Evolutionary conservation across 2,797 vertebrate genomes (phyloP), one percentile per base, ranked within the genome.

Genomic region (Galagoides demidoff): DNA sequence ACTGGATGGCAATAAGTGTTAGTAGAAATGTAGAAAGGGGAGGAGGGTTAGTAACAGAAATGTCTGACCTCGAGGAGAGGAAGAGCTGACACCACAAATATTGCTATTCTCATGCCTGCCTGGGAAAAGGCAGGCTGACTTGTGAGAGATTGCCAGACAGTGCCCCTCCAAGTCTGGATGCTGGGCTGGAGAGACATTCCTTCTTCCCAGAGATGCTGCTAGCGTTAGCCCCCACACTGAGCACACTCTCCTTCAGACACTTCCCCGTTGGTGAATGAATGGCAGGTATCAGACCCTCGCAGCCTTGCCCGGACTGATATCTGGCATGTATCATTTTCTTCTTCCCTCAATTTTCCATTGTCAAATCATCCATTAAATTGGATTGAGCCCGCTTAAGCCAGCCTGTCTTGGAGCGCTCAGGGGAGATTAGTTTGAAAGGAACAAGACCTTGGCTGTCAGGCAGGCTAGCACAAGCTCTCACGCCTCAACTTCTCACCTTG

Each of bases 291-390:
- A 86, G n/a, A 95, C 89, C 63, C 83, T 74, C 37, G 55, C 89
- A 92, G 85, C 95, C 93, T 95, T 4, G n/a, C 92, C 94, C 81
- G 76, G 84, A 95, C 82, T 89, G 93, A 94, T 90, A 79, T 94
- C 95, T 92, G 93, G 92, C 91, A 57, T 96, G 97, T 96, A 97
- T 95, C 97, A 85, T 98, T 97, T 97, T 92, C 85, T 86, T 84
- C 95, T 96, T 92, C 88, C 95, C 87, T 97, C 93, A 59, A 89
- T 97, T 97, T 97, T 95, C 91, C 93, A 89, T 90, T 93, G 91
- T 97, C 0, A 1, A 96, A 97, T 97, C 95, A 96, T 94, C 92
- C 96, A 95, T 97, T 98, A 97, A 93, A 96, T 98, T 97, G 96
- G 96, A 98, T 89, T 95, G 97, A 96, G 93, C 3, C 49, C 0